Conservation (phyloP, 2,113 vertebrate genomes). For the Larimichthys polyactis region DNA sequence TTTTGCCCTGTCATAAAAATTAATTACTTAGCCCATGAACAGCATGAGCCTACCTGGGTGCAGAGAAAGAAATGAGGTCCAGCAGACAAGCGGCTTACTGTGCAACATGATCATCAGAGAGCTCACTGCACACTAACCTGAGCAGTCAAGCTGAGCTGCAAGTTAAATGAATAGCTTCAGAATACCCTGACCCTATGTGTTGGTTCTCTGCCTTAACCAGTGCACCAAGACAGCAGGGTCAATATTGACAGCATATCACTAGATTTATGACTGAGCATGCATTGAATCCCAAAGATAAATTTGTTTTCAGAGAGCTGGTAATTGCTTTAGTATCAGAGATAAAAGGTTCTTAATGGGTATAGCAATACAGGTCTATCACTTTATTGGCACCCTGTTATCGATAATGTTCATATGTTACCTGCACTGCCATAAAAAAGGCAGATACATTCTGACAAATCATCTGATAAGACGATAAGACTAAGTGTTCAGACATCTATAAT, state of each 20-base stretch:
- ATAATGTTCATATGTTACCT: slow-evolving; percentile 41
- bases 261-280: slow-evolving; percentile 55
- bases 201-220: slow-evolving; percentile 1
- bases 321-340: slow-evolving; percentile 56
- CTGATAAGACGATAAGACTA: neutral
- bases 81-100: slow-evolving; percentile 16
- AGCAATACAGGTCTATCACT: slow-evolving; percentile 39
- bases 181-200: slow-evolving; percentile 4
- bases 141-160: neutral
- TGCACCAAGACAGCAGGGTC: slow-evolving; percentile 28
- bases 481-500: slow-evolving; percentile 12
- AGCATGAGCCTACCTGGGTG: slow-evolving; percentile 5
- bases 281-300: slow-evolving; percentile 57
- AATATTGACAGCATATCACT: slow-evolving; percentile 52
- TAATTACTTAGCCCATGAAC: slow-evolving; percentile 11
- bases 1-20: slow-evolving; percentile 13
- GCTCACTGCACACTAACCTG: neutral
- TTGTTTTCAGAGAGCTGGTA: slow-evolving; percentile 51
- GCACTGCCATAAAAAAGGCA: slow-evolving; percentile 26
- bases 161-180: slow-evolving; percentile 37
- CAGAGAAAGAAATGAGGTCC: neutral
- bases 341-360: slow-evolving; percentile 62
- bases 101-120: neutral
- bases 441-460: slow-evolving; percentile 12
- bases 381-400: slow-evolving; percentile 55